A percentile compares a stretch with the other conserved stretches of the same genome.
phyloP scores from a whole-genome alignment of 2,888 invertebrate species.

The Rapana venosa region DNA sequence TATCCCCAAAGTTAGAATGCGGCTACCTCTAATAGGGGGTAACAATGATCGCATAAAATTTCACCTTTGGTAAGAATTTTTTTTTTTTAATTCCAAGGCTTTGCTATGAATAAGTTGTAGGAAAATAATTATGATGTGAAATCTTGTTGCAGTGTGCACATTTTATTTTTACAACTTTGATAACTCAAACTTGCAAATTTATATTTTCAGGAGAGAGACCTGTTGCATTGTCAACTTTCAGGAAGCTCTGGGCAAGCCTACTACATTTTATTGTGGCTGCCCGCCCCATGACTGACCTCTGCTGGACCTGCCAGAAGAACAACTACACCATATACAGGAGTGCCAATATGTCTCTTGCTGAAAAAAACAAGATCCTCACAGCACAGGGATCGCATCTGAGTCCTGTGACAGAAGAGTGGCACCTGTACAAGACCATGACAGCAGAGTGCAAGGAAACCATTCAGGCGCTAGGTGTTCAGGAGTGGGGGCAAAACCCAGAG shows the following conservation, averaged over 20 bases:
- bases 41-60: too few species aligned
- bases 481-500: background rate
- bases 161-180: too few species aligned
- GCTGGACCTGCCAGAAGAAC: constrained; percentile 51
- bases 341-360: background rate
- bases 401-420: background rate
- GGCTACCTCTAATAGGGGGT: too few species aligned
- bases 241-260: constrained; percentile 15
- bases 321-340: constrained; percentile 25
- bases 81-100: too few species aligned
- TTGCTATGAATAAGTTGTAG: too few species aligned
- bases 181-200: too few species aligned
- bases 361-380: too few species aligned
- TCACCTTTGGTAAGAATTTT: too few species aligned
- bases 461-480: background rate
- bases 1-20: too few species aligned
- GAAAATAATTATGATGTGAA: too few species aligned
- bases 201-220: background rate
- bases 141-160: too few species aligned
- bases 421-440: background rate
- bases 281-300: constrained; percentile 47
- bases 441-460: background rate
- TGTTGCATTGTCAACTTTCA: background rate
- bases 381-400: too few species aligned
- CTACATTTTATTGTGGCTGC: constrained; percentile 40